These are phyloP conservation scores for Orthonyx spaldingii DNA, from an alignment of 2,113 vertebrate species.

Conservation along the genomic window DNA sequence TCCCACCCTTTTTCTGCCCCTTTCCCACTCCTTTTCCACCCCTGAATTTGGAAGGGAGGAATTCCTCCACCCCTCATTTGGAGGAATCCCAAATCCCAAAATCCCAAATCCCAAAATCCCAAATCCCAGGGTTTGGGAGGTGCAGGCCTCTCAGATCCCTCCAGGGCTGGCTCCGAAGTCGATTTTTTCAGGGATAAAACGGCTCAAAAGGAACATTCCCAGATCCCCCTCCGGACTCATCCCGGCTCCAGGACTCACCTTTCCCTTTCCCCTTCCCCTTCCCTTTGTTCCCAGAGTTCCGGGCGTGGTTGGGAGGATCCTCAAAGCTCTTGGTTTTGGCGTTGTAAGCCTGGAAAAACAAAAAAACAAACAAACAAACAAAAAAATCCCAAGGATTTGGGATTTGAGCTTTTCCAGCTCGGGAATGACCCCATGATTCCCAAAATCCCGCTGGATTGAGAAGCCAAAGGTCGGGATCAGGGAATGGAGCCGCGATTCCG, in stretches of 20 bases:
- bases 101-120: too few species aligned
- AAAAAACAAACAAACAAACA: too few species aligned
- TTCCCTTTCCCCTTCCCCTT: constrained; percentile 97
- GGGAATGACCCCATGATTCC: neutral
- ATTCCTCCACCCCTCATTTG: too few species aligned
- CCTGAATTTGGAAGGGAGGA: too few species aligned
- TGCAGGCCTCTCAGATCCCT: too few species aligned
- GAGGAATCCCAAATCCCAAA: too few species aligned
- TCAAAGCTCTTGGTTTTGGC: constrained; percentile 90
- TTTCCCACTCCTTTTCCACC: neutral
- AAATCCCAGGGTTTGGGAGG: too few species aligned
- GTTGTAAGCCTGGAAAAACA: constrained; percentile 84
- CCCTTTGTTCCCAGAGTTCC: constrained; percentile 84
- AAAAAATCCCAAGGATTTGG: neutral
- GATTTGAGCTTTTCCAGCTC: neutral
- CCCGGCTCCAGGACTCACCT: too few species aligned
- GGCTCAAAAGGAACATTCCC: too few species aligned
- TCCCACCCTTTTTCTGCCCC: neutral
- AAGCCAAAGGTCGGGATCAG: neutral
- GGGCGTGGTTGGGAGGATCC: constrained; percentile 93
- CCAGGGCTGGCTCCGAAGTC: too few species aligned
- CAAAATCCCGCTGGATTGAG: neutral
- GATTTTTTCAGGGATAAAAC: too few species aligned
- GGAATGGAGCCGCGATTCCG: neutral
- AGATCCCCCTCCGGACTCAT: too few species aligned